Base-by-base conservation (phyloP, 2,797 vertebrate species). In the Enteromius thamalakanensis region DNA sequence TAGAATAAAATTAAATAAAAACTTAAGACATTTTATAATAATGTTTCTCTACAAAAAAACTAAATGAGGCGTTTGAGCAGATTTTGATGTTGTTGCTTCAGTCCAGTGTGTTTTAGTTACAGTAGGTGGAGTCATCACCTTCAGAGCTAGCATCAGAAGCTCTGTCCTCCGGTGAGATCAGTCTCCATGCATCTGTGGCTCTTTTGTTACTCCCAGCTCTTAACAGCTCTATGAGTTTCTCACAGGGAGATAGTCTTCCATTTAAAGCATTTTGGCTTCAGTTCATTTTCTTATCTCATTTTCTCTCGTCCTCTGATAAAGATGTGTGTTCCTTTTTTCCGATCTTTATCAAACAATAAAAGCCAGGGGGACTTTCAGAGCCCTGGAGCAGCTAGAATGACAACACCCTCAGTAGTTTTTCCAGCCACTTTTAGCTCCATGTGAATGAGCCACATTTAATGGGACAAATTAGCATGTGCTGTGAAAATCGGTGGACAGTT, bases 311-410 rank as follows among this genome's bases (percentile, higher is more conserved):
- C 17, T n/a, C 78, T 21, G 70, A 82, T 72, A 77, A 62, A 85
- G 68, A 79, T 74, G 74, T 32, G 45, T 69, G 68, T 83, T 76
- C 51, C 40, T 80, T 76, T 45, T 45, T 76, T 45, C 34, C 68
- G 85, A 89, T 85, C 83, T 83, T 84, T 80, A 87, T 87, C 83
- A 47, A 64, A 76, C 84, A 51, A 51, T 37, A 45, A 74, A 78
- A 62, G 64, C 77, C 81, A 14, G 47, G 40, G 49, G 82, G 60
- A 75, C 64, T 67, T 79, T 58, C 74, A 65, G 69, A 77, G 76
- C 76, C 10, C 68, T 67, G 60, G n/a, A 60, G 70, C 80, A 42
- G 76, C 51, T 17, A 32, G 72, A 64, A 80, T 78, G 76, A 79
- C 55, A 72, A 79, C 53, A 69, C 34, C 51, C 26, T 67, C 62